Evolutionary conservation across 2,113 vertebrate species (phyloP).

Genomic region (Rhinopomastus cyanomelas): DNA sequence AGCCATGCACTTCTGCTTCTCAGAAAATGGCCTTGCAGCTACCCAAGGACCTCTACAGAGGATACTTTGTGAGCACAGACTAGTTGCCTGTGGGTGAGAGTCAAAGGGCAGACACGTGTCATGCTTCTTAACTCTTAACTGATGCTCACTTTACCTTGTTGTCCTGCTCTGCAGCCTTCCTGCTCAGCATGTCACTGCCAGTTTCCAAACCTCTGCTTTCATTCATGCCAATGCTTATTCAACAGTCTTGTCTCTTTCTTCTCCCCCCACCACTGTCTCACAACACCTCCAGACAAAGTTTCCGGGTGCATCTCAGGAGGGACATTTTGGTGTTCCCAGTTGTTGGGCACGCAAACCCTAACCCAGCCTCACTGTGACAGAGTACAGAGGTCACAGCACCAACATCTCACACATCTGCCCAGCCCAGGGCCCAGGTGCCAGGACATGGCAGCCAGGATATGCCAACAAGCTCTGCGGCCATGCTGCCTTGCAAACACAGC

Average conservation of each 20-base stretch:
- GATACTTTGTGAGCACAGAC: neutral
- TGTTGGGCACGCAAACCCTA: neutral
- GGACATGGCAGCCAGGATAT: neutral
- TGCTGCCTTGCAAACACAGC: fast-evolving
- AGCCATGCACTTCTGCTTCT: neutral
- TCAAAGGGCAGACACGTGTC: neutral
- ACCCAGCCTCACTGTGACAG: neutral
- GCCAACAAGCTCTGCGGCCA: fast-evolving
- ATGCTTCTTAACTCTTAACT: neutral
- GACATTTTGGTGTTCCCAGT: too few species aligned
- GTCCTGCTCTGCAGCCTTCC: neutral
- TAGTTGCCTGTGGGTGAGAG: fast-evolving
- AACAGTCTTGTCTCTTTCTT: fast-evolving
- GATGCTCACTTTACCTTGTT: fast-evolving
- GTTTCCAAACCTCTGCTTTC: neutral
- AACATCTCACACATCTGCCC: neutral
- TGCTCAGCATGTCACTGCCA: fast-evolving
- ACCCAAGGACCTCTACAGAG: neutral
- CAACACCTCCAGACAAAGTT: neutral
- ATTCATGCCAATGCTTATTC: neutral
- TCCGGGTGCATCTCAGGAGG: neutral
- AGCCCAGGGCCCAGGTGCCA: fast-evolving
- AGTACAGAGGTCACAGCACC: neutral
- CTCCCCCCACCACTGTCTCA: neutral
- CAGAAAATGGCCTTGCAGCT: neutral